A percentile compares a stretch with the other conserved stretches of the same genome.
Evolutionary conservation across 35 echinoderm and acorn worm species (phyloP).

Genomic region (Antedon bifida): DNA sequence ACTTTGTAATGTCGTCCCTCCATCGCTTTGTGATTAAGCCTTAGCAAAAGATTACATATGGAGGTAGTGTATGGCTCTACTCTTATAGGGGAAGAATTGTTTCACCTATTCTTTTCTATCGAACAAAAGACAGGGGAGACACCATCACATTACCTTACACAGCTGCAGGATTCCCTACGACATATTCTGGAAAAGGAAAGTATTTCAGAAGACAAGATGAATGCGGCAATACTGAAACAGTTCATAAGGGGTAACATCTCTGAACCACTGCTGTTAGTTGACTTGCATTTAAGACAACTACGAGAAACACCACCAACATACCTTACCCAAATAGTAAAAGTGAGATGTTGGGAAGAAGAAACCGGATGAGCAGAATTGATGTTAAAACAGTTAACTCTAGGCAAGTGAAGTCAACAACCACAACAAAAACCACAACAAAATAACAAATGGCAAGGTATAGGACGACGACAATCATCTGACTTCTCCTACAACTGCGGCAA

Average conservation of each 20-base stretch:
- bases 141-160: not conserved
- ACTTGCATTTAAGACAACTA: not conserved
- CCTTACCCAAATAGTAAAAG: not conserved
- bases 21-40: no score
- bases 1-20: no score
- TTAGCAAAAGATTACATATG: not conserved
- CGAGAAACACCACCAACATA: not conserved
- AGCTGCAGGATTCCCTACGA: not conserved
- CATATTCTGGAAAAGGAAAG: not conserved
- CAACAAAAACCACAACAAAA: not conserved
- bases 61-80: slow-evolving; percentile 22
- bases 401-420: not conserved
- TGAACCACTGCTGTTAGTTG: not conserved
- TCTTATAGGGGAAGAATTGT: slow-evolving; percentile 7
- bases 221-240: not conserved
- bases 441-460: not conserved
- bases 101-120: not conserved
- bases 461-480: not conserved
- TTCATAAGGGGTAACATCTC: not conserved
- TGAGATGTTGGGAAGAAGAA: not conserved
- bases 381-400: not conserved
- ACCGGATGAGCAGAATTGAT: not conserved
- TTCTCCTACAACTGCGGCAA: slow-evolving; percentile 34
- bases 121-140: no score
- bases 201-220: not conserved